A percentile compares a stretch with the other conserved stretches of the same genome.
phyloP scores from a whole-genome alignment of 2,113 vertebrate species.

The Thomomys bottae region DNA sequence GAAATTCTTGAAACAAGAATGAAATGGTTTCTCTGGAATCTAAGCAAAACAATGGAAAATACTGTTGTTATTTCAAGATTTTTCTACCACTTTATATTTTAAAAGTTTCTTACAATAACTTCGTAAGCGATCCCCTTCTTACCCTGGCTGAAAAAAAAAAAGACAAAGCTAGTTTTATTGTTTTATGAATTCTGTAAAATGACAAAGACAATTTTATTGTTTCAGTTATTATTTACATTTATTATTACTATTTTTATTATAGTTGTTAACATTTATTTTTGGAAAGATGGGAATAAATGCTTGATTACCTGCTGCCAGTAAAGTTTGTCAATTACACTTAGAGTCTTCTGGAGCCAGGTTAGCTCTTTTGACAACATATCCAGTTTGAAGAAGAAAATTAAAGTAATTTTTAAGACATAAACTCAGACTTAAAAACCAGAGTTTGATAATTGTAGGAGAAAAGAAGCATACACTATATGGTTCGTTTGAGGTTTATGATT shows the following conservation, averaged over 20 bases:
- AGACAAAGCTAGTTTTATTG: too few species aligned
- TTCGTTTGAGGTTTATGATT: background rate
- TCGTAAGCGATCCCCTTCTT: background rate
- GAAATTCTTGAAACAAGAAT: background rate
- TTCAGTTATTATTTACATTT: slow-evolving; percentile 1
- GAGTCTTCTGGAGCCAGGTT: background rate
- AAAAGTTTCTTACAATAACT: background rate
- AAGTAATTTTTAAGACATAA: slow-evolving; percentile 6
- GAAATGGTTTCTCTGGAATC: background rate
- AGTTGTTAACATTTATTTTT: background rate
- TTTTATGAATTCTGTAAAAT: too few species aligned
- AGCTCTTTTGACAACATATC: background rate
- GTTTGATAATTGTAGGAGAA: background rate
- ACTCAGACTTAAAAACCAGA: background rate
- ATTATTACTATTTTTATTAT: background rate
- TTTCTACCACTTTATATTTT: background rate
- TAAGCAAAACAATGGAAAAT: background rate
- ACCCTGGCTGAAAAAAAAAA: background rate
- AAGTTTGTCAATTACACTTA: background rate
- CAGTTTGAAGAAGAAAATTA: background rate
- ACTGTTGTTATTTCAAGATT: background rate
- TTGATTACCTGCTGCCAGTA: background rate
- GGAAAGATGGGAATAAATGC: background rate
- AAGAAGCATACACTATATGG: background rate
- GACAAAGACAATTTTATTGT: background rate